Conservation (phyloP, 2,113 vertebrate genomes). For the Dendropsophus ebraccatus region DNA sequence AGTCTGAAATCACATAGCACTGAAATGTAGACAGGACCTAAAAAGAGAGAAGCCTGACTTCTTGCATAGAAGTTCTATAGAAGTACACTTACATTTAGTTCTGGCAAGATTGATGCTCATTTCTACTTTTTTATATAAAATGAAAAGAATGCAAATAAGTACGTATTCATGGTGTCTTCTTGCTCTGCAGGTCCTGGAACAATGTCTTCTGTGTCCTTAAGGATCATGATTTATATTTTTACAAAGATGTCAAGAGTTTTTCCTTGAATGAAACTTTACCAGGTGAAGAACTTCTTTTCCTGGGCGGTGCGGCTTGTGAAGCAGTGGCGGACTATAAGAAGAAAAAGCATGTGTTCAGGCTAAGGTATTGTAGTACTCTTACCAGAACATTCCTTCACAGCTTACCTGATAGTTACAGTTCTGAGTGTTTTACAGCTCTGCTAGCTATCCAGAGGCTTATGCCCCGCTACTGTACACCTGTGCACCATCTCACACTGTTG, state of each 20-base stretch:
- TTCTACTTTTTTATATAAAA: neutral
- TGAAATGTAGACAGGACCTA: too few relatives aligned
- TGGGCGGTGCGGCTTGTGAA: conserved; percentile 84
- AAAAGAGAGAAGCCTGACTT: too few relatives aligned
- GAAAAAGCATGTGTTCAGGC: conserved; percentile 92
- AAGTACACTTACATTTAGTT: too few relatives aligned
- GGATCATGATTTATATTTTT: conserved; percentile 83
- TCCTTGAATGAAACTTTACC: conserved; percentile 83
- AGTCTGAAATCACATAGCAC: too few relatives aligned
- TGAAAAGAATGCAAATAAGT: neutral
- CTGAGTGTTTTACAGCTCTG: neutral
- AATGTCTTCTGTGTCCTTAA: conserved; percentile 91
- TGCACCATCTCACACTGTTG: too few relatives aligned
- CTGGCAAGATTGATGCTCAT: neutral
- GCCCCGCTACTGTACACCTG: too few relatives aligned
- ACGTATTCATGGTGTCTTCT: neutral
- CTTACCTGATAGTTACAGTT: neutral
- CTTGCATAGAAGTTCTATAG: too few relatives aligned
- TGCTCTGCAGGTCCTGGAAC: conserved; percentile 87
- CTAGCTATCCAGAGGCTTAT: neutral
- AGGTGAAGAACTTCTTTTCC: conserved; percentile 84
- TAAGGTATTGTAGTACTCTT: conserved; percentile 70
- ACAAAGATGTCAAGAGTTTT: conserved; percentile 90
- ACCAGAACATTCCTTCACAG: neutral
- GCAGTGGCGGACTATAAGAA: conserved; percentile 90